A percentile compares a stretch with the other conserved stretches of the same genome.
phyloP scores from a whole-genome alignment of 1,140 invertebrate species.

The Lepidurus couesii region DNA sequence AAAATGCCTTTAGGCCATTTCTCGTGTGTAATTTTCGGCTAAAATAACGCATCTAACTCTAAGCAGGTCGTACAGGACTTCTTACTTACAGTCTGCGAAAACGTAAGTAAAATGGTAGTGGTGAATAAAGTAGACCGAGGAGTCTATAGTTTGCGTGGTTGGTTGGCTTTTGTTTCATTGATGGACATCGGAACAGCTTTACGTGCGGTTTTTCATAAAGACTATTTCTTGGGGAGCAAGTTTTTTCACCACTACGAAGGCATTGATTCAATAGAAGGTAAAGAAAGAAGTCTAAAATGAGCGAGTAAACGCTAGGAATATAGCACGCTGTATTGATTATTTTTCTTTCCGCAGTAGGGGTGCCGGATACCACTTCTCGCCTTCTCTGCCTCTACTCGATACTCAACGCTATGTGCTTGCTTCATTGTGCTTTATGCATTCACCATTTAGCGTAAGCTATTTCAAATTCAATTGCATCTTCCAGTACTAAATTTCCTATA shows the following conservation, averaged over 20 bases:
- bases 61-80: neutral
- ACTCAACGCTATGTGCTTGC: conserved; percentile 22
- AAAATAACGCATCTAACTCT: neutral
- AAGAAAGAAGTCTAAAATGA: neutral
- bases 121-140: conserved; percentile 25
- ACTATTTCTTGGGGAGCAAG: conserved; percentile 33
- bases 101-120: neutral
- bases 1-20: too few species aligned
- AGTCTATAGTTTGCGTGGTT: conserved; percentile 36
- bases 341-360: conserved; percentile 23
- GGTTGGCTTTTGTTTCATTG: conserved; percentile 37
- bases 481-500: neutral
- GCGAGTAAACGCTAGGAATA: neutral
- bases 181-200: conserved; percentile 36
- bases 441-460: conserved; percentile 33
- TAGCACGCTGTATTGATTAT: neutral
- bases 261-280: neutral
- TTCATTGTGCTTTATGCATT: conserved; percentile 31
- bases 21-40: too few species aligned
- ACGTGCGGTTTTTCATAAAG: conserved; percentile 34
- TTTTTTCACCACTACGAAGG: neutral
- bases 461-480: neutral
- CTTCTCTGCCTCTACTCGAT: conserved; percentile 25
- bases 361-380: conserved; percentile 26
- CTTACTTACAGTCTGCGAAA: neutral